Base-by-base conservation (phyloP, 1,140 invertebrate species). In the Tetramorium parvispinum region DNA sequence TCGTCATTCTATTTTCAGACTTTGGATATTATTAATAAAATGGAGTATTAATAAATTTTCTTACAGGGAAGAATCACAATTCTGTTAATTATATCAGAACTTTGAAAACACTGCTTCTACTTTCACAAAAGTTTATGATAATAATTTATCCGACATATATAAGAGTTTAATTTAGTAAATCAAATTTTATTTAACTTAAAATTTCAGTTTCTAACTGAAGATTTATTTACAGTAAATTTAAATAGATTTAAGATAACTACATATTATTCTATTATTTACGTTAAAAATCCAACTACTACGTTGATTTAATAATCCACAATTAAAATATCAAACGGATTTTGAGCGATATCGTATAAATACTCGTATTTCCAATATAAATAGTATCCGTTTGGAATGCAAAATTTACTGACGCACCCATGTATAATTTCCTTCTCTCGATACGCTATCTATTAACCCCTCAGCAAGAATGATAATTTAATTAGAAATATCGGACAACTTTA, bases 401-500 rank as follows among this genome's bases (percentile, higher is more conserved):
- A 43, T 27, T 21, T 21, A 49, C 10, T 40, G 10, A 70, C 21
- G 10, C 16, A 24, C 51, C 10, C 3, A 57, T 13, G n/a, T 68
- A 49, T 46, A 68, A 81, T 70, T 81, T 70, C 51, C 37, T 43
- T 70, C 5, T 70, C 5, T 55, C 8, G 16, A 40, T 24, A 70
- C 21, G n/a, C 40, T 78, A 61, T 70, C 49, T 16, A 55, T 70
- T 81, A 70, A 81, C 49, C 49, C 2, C 49, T 27, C 37, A 40
- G 13, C 21, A 70, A 70, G 21, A 81, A 57, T 81, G 63, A 81
- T 70, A 24, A 24, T 81, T 70, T 55, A 70, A 81, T 81, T 43
- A 81, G 49, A 70, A 70, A 53, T 68, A 78, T 81, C 77, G 49
- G 65, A 86, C 82, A 57, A 71, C 75, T 90, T 87, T 91, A 83